Percentiles rank a stretch among this genome's conserved stretches.
phyloP scores from a whole-genome alignment of 2,113 vertebrate genomes.

The Laterallus jamaicensis region DNA sequence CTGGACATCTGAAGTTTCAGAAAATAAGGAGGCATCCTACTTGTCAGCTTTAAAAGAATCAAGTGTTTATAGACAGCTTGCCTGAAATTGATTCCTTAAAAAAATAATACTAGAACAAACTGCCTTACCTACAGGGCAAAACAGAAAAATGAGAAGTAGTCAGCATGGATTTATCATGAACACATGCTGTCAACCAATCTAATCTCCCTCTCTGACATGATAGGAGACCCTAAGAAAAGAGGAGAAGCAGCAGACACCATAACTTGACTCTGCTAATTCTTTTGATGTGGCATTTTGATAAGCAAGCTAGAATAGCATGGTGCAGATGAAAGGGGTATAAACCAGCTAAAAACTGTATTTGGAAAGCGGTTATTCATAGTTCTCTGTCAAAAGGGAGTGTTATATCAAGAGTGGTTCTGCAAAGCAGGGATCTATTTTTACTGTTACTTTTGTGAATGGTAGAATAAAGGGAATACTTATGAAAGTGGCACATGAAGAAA shows the following conservation, averaged over 20 bases:
- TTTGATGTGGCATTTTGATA: conserved; percentile 48
- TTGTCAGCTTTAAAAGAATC: neutral
- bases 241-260: neutral
- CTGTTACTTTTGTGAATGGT: neutral
- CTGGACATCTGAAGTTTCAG: neutral
- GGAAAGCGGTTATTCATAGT: neutral
- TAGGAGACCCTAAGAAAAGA: neutral
- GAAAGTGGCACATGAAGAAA: neutral
- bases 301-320: neutral
- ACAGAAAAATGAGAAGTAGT: neutral
- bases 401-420: neutral
- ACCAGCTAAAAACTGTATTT: neutral
- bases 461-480: neutral
- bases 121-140: neutral
- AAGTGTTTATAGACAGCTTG: neutral
- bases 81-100: neutral
- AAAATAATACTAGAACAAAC: neutral
- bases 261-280: neutral
- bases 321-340: conserved; percentile 19
- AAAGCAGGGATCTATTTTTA: neutral
- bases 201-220: neutral
- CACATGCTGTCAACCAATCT: neutral
- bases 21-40: neutral
- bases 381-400: neutral
- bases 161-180: neutral